These are phyloP conservation scores for Microdon myrmicae DNA, from an alignment of 2,888 invertebrate genomes.

Conservation along the genomic window DNA sequence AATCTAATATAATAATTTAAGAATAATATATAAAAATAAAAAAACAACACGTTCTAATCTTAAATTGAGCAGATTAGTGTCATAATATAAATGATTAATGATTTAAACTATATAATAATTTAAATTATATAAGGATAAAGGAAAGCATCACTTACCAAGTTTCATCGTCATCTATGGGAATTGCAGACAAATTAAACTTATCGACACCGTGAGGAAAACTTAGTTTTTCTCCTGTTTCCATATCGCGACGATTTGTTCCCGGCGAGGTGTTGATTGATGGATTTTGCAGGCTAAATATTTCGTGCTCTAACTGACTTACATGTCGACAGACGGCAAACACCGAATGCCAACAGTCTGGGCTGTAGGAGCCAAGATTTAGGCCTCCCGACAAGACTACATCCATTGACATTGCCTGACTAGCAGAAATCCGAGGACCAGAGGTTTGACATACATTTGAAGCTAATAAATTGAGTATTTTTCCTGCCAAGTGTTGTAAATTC, in stretches of 20 bases:
- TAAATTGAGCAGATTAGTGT: too few relatives aligned
- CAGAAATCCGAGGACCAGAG: constrained; percentile 80
- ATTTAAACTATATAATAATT: too few relatives aligned
- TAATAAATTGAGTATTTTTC: constrained; percentile 85
- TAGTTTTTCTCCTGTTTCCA: constrained; percentile 64
- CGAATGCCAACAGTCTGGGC: constrained; percentile 95
- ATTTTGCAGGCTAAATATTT: constrained; percentile 83
- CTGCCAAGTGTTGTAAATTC: constrained; percentile 89
- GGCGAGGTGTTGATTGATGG: constrained; percentile 63
- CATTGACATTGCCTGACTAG: constrained; percentile 91
- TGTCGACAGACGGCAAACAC: constrained; percentile 94
- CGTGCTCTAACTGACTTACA: constrained; percentile 90
- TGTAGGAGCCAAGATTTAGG: constrained; percentile 90
- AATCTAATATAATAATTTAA: too few relatives aligned
- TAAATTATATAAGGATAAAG: too few relatives aligned
- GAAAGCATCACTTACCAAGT: constrained; percentile 73
- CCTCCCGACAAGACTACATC: constrained; percentile 90
- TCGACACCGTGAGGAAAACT: constrained; percentile 69
- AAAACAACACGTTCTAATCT: too few relatives aligned
- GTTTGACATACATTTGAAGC: constrained; percentile 90
- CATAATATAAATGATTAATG: too few relatives aligned
- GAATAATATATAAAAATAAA: too few relatives aligned
- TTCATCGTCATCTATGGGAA: constrained; percentile 77
- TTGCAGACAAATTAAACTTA: constrained; percentile 71
- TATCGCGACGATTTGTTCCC: constrained; percentile 61